Percentiles rank a stretch among this genome's conserved stretches.
Conservation (phyloP, 2,113 vertebrate genomes). For the Phrynosoma blainvillii region DNA sequence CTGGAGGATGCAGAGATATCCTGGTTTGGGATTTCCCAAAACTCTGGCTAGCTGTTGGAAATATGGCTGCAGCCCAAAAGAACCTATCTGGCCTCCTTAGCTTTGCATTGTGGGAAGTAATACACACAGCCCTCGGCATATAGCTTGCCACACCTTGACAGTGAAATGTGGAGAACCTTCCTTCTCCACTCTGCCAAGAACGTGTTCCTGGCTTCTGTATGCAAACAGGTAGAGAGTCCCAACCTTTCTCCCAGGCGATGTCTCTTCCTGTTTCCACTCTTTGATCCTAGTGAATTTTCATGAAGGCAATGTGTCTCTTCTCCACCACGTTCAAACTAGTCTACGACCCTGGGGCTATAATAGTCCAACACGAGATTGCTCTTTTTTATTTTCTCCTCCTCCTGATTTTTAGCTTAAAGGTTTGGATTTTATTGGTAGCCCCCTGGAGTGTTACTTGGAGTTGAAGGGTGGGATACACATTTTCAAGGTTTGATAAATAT, state of each 20-base stretch:
- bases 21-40: not conserved
- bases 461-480: too few relatives aligned
- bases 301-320: not conserved
- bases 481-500: too few relatives aligned
- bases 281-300: not conserved
- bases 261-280: not conserved
- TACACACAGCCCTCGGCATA: not conserved
- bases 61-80: not conserved
- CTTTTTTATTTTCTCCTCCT: not conserved
- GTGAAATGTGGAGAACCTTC: not conserved
- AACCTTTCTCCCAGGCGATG: too few relatives aligned
- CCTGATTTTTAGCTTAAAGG: not conserved
- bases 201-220: not conserved
- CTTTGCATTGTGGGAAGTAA: not conserved
- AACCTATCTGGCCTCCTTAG: not conserved
- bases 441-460: too few relatives aligned
- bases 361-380: rapidly evolving
- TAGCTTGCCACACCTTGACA: not conserved
- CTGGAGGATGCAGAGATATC: too few relatives aligned
- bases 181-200: not conserved
- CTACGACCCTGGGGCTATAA: not conserved
- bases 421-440: not conserved
- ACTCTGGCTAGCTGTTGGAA: too few relatives aligned
- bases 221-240: not conserved
- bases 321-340: not conserved